phyloP scores from a whole-genome alignment of 2,888 invertebrate species.

The Apodemia mormo region DNA sequence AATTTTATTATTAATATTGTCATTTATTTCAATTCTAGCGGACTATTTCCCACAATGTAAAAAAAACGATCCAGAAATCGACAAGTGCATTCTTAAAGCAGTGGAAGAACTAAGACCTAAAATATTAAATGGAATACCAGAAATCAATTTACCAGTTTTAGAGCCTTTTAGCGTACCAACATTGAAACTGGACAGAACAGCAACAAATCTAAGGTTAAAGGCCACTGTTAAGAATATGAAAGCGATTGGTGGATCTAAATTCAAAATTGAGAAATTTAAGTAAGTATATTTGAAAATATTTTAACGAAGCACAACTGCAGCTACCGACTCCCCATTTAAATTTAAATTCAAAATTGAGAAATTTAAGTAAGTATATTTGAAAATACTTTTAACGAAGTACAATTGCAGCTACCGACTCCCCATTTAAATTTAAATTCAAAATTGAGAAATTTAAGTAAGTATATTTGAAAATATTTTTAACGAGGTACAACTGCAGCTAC shows the following conservation, averaged over 20 bases:
- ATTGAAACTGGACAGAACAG: constrained; percentile 85
- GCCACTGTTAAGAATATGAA: constrained; percentile 85
- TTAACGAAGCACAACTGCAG: not conserved
- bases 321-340: too few relatives aligned
- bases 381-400: not conserved
- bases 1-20: too few relatives aligned
- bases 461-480: too few relatives aligned
- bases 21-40: constrained; percentile 60
- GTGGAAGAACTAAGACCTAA: constrained; percentile 82
- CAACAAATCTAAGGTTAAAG: constrained; percentile 85
- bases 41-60: constrained; percentile 84
- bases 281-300: constrained; percentile 54
- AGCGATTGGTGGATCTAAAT: constrained; percentile 84
- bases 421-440: constrained; percentile 78
- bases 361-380: constrained; percentile 78
- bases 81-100: constrained; percentile 82
- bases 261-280: constrained; percentile 84
- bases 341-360: constrained; percentile 84
- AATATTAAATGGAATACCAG: constrained; percentile 83
- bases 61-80: constrained; percentile 82
- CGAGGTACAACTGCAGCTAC: not conserved
- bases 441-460: constrained; percentile 85
- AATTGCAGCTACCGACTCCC: not conserved
- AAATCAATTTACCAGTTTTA: constrained; percentile 83
- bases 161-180: constrained; percentile 87